Base-by-base conservation (phyloP, 2,113 vertebrate species). In the Siniperca chuatsi region DNA sequence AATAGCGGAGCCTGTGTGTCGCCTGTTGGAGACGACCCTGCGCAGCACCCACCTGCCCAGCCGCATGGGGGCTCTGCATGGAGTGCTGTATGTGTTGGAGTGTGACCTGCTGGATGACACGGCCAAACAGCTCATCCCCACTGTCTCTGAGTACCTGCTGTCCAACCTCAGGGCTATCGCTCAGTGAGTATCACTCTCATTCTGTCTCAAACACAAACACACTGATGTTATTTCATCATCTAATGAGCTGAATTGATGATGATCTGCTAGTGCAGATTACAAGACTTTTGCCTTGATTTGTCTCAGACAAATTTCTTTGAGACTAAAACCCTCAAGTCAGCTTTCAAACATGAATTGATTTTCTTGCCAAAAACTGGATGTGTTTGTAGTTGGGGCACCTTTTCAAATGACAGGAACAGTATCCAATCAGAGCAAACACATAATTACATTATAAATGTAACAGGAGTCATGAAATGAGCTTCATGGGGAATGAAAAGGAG, bases 81-180 rank as follows among this genome's bases (percentile, higher is more conserved):
- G 98, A 20, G 91, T 97, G 57, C 96, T 99, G 1, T 99, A 99
- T 0, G 96, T 99, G 88, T 95, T 99, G 68, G 98, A 99, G 89
- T 99, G 98, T 44, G 98, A 99, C 91, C 94, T 99, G 25, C 96
- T 99, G 13, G 98, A 99, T 0, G 98, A 99, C 83, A 99, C 98
- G 0, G 98, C 97, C 0, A 97, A 97, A 82, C 98, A 99, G 57
- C 97, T 99, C 21, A 96, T 99, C 79, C 98, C 98, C 0, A 90
- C 95, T 2, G 93, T 99, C 92, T 97, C 96, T 0, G 98, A 99
- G 67, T 98, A 99, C 80, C 96, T 99, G 70, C 96, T 99, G 44
- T 97, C 97, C 85, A 98, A 97, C 91, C 95, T 99, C 71, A 95
- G 94, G 87, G 96, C 95, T 37, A 90, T 96, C 15, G 97, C 97